phyloP scores from a whole-genome alignment of 2,113 vertebrate genomes.

The Mirza zaza region DNA sequence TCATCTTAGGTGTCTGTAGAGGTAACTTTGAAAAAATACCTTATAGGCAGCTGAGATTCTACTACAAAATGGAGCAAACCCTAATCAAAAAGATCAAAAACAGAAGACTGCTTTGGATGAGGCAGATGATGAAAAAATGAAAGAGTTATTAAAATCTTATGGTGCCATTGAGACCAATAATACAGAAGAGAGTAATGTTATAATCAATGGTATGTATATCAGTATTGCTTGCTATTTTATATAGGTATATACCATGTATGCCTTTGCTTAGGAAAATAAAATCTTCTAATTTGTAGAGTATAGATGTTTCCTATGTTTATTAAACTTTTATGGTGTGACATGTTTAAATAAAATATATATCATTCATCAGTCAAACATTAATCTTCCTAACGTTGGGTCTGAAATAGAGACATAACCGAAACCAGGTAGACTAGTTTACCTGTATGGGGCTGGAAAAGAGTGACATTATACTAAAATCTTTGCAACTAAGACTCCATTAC shows the following conservation, averaged over 20 bases:
- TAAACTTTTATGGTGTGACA: conserved; percentile 26
- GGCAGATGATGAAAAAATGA: conserved; percentile 81
- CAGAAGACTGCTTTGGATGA: conserved; percentile 84
- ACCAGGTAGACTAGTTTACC: not conserved
- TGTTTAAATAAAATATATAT: conserved; percentile 17
- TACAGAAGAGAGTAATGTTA: not conserved
- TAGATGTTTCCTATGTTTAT: conserved; percentile 8
- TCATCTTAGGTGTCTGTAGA: not conserved
- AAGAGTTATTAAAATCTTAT: conserved; percentile 83
- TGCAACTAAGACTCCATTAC: not conserved
- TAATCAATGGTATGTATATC: conserved; percentile 72
- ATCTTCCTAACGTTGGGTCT: not conserved
- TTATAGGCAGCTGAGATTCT: conserved; percentile 86
- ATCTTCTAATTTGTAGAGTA: not conserved
- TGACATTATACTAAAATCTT: conserved; percentile 16
- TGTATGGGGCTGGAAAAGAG: not conserved
- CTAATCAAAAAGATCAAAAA: conserved; percentile 76
- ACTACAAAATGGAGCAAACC: conserved; percentile 87
- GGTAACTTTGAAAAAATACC: conserved; percentile 43
- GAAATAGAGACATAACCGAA: not conserved
- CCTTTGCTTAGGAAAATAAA: not conserved
- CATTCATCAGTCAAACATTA: not conserved
- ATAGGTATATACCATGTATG: not conserved
- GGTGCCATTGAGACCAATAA: not conserved
- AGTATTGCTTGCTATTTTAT: not conserved